Evolutionary conservation across 1,140 invertebrate species (phyloP).

Genomic region (Lamellibrachia luymesi): DNA sequence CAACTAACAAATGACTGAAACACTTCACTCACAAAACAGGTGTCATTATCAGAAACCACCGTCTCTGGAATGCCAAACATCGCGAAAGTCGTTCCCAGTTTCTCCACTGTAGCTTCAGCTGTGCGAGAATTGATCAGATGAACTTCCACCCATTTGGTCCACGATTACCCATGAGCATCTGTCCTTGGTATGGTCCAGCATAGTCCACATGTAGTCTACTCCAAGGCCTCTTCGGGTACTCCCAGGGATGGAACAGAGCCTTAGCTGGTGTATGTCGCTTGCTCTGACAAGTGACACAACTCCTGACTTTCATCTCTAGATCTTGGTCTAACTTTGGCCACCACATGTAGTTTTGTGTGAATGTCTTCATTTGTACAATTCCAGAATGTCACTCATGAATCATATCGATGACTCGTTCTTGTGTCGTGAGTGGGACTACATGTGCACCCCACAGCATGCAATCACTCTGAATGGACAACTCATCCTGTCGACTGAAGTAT

Average conservation of each 20-base stretch:
- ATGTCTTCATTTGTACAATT: slow-evolving; percentile 20
- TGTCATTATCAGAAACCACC: no score
- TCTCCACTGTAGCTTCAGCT: no score
- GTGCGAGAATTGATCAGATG: neutral
- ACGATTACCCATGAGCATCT: slow-evolving; percentile 40
- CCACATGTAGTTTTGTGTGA: neutral
- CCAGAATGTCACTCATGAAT: slow-evolving; percentile 15
- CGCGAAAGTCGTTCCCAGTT: no score
- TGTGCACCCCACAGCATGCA: slow-evolving; percentile 9
- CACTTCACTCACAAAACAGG: no score
- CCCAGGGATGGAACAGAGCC: slow-evolving; percentile 44
- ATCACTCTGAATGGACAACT: neutral
- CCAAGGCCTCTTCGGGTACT: slow-evolving; percentile 50
- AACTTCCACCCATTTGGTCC: slow-evolving; percentile 16
- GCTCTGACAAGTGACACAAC: slow-evolving; percentile 35
- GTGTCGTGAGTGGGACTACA: neutral
- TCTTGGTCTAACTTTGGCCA: slow-evolving; percentile 13
- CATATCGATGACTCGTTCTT: neutral
- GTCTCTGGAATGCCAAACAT: no score
- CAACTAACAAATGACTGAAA: no score
- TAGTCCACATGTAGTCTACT: slow-evolving; percentile 60
- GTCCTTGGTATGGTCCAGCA: slow-evolving; percentile 52
- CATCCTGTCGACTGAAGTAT: neutral
- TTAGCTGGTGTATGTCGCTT: slow-evolving; percentile 31
- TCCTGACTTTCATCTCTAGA: neutral